phyloP scores from a whole-genome alignment of 2,888 invertebrate genomes.

The Encarsia formosa region DNA sequence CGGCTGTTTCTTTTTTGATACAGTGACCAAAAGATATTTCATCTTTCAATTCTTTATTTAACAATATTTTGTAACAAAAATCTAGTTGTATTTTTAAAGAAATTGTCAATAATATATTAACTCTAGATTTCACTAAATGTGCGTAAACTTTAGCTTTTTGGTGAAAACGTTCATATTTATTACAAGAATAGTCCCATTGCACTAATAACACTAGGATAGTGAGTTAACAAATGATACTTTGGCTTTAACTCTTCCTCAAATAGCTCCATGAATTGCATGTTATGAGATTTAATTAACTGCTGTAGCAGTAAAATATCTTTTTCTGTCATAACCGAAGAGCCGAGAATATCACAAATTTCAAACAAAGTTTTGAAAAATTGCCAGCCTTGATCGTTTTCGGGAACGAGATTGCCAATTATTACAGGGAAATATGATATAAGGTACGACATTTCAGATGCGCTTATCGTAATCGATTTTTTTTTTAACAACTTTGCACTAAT shows the following conservation, averaged over 20 bases:
- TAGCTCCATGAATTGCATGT: conserved; percentile 5
- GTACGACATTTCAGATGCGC: conserved; percentile 36
- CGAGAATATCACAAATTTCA: conserved; percentile 16
- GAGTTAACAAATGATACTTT: conserved; percentile 16
- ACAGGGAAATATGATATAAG: conserved; percentile 31
- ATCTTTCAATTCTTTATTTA: no score
- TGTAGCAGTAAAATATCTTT: conserved; percentile 12
- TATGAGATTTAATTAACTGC: conserved; percentile 16
- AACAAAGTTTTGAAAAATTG: conserved; percentile 15
- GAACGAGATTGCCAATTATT: conserved; percentile 21
- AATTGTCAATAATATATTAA: no score
- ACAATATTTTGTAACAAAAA: no score
- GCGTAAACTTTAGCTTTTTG: conserved; percentile 13
- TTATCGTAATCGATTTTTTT: conserved; percentile 26
- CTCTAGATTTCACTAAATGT: no score
- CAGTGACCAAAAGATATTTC: no score
- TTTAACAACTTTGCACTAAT: not conserved
- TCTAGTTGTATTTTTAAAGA: no score
- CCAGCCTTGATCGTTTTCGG: conserved; percentile 14
- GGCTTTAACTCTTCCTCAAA: conserved; percentile 18
- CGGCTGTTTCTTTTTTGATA: no score
- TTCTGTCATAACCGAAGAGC: not conserved
- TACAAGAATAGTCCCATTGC: conserved; percentile 13
- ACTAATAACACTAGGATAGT: not conserved
- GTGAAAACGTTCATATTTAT: conserved; percentile 17